Evolutionary conservation across 2,113 vertebrate species (phyloP).

Genomic region (Melanotaenia duboulayi): DNA sequence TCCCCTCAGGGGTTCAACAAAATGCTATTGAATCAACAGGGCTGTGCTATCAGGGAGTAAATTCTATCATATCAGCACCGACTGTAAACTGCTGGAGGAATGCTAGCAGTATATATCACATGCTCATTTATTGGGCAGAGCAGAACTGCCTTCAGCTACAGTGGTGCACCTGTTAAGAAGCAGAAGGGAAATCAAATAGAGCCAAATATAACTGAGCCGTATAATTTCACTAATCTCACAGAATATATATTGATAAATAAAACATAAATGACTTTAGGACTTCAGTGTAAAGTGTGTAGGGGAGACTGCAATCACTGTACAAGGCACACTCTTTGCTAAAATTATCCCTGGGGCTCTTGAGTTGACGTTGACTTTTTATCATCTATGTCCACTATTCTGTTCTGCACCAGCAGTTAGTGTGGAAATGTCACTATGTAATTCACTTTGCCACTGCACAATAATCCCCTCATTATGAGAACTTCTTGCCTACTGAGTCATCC

Average conservation of each 20-base stretch:
- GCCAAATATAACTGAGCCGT: neutral
- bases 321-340: slow-evolving; percentile 1
- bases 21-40: slow-evolving; percentile 60
- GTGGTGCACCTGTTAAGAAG: slow-evolving; percentile 38
- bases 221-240: neutral
- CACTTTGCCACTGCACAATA: slow-evolving; percentile 62
- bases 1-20: slow-evolving; percentile 43
- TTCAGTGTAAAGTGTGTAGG: neutral
- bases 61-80: slow-evolving; percentile 61
- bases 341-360: slow-evolving; percentile 9
- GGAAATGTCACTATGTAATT: slow-evolving; percentile 61
- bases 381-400: slow-evolving; percentile 44
- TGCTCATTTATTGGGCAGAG: slow-evolving; percentile 51
- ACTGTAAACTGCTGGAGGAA: slow-evolving; percentile 39
- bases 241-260: neutral
- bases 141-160: slow-evolving; percentile 31
- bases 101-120: slow-evolving; percentile 36
- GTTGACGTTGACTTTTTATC: neutral
- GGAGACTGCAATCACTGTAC: slow-evolving; percentile 7
- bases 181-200: slow-evolving; percentile 23
- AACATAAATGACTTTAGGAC: neutral
- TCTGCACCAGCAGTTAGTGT: slow-evolving; percentile 34
- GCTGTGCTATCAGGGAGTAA: slow-evolving; percentile 30
- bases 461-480: slow-evolving; percentile 65
- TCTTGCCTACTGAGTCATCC: slow-evolving; percentile 59